Conservation (phyloP, 2,797 vertebrate genomes). For the Masticophis lateralis region DNA sequence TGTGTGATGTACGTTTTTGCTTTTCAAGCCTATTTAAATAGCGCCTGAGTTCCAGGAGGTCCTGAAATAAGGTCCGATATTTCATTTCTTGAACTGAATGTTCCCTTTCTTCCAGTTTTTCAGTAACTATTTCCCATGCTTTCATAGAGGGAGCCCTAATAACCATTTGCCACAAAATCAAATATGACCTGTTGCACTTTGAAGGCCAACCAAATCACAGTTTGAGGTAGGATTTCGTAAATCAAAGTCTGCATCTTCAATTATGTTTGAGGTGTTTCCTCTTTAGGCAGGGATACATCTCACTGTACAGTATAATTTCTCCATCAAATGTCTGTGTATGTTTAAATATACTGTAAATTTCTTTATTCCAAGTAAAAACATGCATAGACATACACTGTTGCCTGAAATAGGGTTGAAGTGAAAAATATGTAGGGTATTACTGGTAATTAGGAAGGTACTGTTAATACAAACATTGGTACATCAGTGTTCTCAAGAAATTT, state of each 20-base stretch:
- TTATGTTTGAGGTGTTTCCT: neutral
- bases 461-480: neutral
- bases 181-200: neutral
- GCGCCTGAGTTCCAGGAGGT: neutral
- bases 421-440: neutral
- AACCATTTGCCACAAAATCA: neutral
- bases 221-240: neutral
- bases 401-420: neutral
- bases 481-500: neutral
- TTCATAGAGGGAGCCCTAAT: neutral
- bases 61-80: neutral
- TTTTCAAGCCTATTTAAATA: neutral
- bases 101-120: neutral
- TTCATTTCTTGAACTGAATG: neutral
- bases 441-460: neutral
- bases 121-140: neutral
- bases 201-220: neutral
- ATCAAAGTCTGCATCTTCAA: neutral
- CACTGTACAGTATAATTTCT: neutral
- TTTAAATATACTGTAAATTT: neutral
- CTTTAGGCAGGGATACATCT: neutral
- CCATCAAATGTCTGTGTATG: neutral
- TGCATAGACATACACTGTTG: neutral
- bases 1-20: conserved; percentile 1
- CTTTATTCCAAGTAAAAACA: neutral